phyloP scores from a whole-genome alignment of 2,888 invertebrate species.

The Lycocerus yunnanus region DNA sequence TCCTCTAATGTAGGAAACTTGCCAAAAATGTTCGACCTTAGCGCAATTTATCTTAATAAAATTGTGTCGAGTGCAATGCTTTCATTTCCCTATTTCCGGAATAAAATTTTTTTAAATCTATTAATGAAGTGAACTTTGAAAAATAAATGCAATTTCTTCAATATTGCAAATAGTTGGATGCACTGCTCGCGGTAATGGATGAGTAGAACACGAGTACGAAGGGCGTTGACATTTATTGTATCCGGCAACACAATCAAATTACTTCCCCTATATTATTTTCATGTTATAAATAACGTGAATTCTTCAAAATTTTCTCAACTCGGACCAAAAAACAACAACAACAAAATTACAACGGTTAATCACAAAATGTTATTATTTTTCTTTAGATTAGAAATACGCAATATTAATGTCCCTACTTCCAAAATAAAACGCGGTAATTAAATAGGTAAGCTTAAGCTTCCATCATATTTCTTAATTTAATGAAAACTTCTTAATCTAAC shows the following conservation, averaged over 20 bases:
- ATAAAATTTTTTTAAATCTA: background rate
- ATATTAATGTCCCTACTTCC: background rate
- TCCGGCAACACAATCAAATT: background rate
- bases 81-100: background rate
- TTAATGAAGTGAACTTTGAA: background rate
- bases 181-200: background rate
- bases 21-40: slow-evolving; percentile 3
- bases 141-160: background rate
- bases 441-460: background rate
- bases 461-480: background rate
- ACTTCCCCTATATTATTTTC: background rate
- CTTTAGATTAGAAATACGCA: background rate
- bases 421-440: background rate
- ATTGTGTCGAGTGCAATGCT: background rate
- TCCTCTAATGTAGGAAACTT: slow-evolving; percentile 1
- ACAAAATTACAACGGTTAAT: background rate
- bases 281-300: background rate
- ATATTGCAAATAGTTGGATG: background rate
- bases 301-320: background rate
- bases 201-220: slow-evolving; percentile 20
- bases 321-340: background rate
- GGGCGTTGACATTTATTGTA: slow-evolving; percentile 17
- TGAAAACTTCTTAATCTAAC: background rate
- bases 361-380: background rate
- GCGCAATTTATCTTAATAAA: background rate